Base-by-base conservation (phyloP, 2,797 vertebrate species). In the Clarias platycephalus region DNA sequence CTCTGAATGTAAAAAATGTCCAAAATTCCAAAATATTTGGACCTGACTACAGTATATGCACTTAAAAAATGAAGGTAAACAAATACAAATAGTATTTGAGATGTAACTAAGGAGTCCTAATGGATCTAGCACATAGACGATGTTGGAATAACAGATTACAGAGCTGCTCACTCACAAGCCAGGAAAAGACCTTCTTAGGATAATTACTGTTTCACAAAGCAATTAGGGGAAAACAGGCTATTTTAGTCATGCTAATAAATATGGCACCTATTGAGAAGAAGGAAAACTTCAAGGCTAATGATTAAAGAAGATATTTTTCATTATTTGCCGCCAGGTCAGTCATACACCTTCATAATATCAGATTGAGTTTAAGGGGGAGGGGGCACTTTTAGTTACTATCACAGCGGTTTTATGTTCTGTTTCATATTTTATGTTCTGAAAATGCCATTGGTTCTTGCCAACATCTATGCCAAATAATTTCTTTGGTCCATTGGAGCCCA, bases 241-340 rank as follows among this genome's bases (percentile, higher is more conserved):
- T 86, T 81, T 88, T 90, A 85, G 49, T 74, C 28, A 37, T 84
- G 77, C 55, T 86, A 87, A 88, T 88, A 85, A 83, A 62, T 62
- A 75, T 82, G 62, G 74, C 70, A 79, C 80, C 81, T 64, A 68
- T 83, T 70, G 67, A 76, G 22, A 79, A 81, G 31, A 83, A 75
- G 72, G 87, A 70, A 62, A 86, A 85, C 77, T 81, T 8, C 71
- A 55, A 10, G 13, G n/a, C 53, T 87, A 64, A 88, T 49, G 68
- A 86, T 75, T 83, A 66, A 74, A 80, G 62, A 24, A 28, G 49
- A 24, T 81, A 44, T 76, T 64, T 26, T 49, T 82, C 8, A 64
- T 84, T 26, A 67, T 71, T 82, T 58, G 34, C 16, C 5, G 9
- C 40, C 37, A 63, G 76, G n/a, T 79, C 58, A 40, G 24, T 63